phyloP scores from a whole-genome alignment of 64 coral and sea anemone genomes.

The Platygyra sinensis region DNA sequence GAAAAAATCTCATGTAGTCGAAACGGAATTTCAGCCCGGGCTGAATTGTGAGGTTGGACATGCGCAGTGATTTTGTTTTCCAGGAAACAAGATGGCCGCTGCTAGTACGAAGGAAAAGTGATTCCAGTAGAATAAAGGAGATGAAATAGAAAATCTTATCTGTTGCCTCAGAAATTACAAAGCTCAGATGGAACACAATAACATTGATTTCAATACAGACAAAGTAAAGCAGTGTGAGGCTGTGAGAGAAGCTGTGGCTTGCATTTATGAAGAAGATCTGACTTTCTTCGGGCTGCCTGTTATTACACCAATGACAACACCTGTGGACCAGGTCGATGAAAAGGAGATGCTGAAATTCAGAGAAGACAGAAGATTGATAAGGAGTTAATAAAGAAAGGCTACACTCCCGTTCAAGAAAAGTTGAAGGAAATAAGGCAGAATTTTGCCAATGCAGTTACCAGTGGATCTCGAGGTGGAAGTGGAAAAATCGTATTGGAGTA shows the following conservation, averaged over 20 bases:
- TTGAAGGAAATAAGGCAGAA: too few relatives aligned
- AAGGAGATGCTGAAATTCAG: not conserved
- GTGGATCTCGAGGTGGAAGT: slow-evolving; percentile 39
- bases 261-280: not conserved
- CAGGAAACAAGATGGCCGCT: too few relatives aligned
- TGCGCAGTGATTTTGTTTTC: too few relatives aligned
- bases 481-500: slow-evolving; percentile 38
- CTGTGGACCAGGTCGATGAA: not conserved
- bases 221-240: not conserved
- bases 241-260: not conserved
- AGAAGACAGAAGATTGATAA: slow-evolving; percentile 26
- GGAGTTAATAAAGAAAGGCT: slow-evolving; percentile 2
- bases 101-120: too few relatives aligned
- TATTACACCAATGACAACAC: not conserved
- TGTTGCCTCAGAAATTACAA: slow-evolving; percentile 7
- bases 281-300: slow-evolving; percentile 2
- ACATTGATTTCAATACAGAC: slow-evolving; percentile 38
- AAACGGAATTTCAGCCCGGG: not conserved
- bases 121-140: not conserved
- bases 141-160: slow-evolving; percentile 14
- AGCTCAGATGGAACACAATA: slow-evolving; percentile 24
- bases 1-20: too few relatives aligned
- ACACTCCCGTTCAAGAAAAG: slow-evolving; percentile 26
- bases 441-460: slow-evolving; percentile 32
- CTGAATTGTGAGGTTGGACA: too few relatives aligned